Base-by-base conservation (phyloP, 2,113 vertebrate species). In the Semicossyphus pulcher region DNA sequence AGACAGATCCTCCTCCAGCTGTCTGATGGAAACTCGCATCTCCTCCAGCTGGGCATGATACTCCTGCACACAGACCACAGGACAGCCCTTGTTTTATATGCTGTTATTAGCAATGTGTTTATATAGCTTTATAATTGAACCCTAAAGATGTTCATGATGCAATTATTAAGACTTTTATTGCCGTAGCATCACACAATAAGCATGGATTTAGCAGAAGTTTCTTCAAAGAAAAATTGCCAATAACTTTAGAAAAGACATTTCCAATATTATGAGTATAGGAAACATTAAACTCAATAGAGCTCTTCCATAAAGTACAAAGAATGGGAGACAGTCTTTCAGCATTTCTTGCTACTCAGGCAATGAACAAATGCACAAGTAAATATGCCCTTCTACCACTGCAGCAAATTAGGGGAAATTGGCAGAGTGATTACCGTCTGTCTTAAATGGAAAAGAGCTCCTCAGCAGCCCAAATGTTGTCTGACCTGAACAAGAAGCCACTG, bases 21-120 rank as follows among this genome's bases (percentile, higher is more conserved):
- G 97, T 70, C 96, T 95, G 91, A 99, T 96, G 92, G 97, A 96
- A 65, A 99, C 91, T 56, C 94, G 94, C 98, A 99, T 98, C 78
- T 99, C 98, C 80, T 99, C 98, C 66, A 99, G 92, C 88, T 99
- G 98, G 72, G 98, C 97, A 75, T 99, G 97, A 85, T 98, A 99
- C 72, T 99, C 98, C 98, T 99, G 73, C 7, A 45, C 39, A 56
- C 18, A 36, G 32, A 72, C 2, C 37, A 74, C 3, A 56, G 16
- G 4, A 6, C 18, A 4, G 1, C 3, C 7, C 4, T n/a, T 6
- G 3, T 15, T 3, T 20, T 6, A 6, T 6, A 41, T 5, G 39
- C 3, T 41, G 39, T 41, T 15, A 15, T 39, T 4, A 39, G 16
- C 5, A 15, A 15, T 15, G n/a, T n/a, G n/a, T n/a, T n/a, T n/a